A percentile compares a stretch with the other conserved stretches of the same genome.
phyloP scores from a whole-genome alignment of 2,113 vertebrate species.

The Sterrhoptilus dennistouni region DNA sequence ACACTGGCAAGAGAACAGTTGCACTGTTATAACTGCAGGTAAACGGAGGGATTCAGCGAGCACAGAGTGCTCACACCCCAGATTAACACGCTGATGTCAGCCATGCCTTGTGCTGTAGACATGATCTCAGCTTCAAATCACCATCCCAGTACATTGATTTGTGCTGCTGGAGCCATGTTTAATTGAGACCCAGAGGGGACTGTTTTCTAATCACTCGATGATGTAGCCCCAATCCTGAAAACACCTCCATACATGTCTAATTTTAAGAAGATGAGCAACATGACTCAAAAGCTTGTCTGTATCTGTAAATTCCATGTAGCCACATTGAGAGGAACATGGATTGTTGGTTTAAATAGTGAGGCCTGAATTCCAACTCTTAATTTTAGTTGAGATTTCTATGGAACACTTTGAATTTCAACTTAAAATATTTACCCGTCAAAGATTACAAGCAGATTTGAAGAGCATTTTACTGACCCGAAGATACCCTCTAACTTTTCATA shows the following conservation, averaged over 20 bases:
- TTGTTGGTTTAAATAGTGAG: background rate
- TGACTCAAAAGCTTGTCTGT: slow-evolving; percentile 59
- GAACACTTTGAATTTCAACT: background rate
- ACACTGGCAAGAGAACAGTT: slow-evolving; percentile 16
- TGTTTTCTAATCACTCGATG: slow-evolving; percentile 42
- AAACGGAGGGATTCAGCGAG: background rate
- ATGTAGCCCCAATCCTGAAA: slow-evolving; percentile 10
- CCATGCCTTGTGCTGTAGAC: slow-evolving; percentile 21
- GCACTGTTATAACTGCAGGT: background rate
- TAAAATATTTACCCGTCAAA: background rate
- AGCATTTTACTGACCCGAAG: background rate
- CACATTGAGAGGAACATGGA: background rate
- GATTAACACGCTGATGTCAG: slow-evolving; percentile 34
- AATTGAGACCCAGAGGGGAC: slow-evolving; percentile 57
- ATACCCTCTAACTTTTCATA: background rate
- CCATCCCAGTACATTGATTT: slow-evolving; percentile 25
- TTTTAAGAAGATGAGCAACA: slow-evolving; percentile 25
- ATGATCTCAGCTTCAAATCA: slow-evolving; percentile 50
- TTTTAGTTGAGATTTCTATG: background rate
- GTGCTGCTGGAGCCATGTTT: slow-evolving; percentile 46
- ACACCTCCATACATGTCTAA: slow-evolving; percentile 48
- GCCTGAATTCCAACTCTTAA: background rate
- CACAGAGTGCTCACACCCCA: background rate
- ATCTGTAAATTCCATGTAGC: slow-evolving; percentile 2
- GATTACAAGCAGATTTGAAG: background rate